Base-by-base conservation (phyloP, 2,797 vertebrate genomes). In the Halcyon leucocephala region DNA sequence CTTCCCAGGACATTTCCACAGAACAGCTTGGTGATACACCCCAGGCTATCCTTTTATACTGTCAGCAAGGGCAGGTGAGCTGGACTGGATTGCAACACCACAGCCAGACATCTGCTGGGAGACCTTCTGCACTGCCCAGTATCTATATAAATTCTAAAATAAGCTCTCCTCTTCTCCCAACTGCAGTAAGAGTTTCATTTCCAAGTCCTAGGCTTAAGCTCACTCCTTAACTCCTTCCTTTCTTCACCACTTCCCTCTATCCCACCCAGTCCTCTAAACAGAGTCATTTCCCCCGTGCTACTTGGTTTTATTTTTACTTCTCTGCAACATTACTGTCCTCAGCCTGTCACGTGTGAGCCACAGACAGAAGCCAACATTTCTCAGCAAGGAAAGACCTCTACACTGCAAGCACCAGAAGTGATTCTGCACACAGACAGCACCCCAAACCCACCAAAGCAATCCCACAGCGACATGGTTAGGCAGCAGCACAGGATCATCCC, bases 401-500 rank as follows among this genome's bases (percentile, higher is more conserved):
- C 57, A 29, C 2, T 1, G 5, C 7, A 14, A 58, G 80, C 82
- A 73, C 7, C 54, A 54, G 26, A 54, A 4, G 9, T 3, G 73
- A 51, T 12, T 25, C 54, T 20, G 55, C 3, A 61, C 22, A 24
- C 28, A 10, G 76, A 29, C 35, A 39, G 17, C 2, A 51, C 7
- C 37, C 54, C 51, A 37, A 85, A 51, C 28, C 85, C 17, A 1
- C 10, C 26, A 55, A 42, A 69, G 58, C 67, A 62, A 82, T 48
- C 52, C 89, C 76, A 22, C 1, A 0, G 57, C 2, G 1, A 44
- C 3, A 2, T 0, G 16, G 15, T 1, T 20, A 20, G 4, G 2
- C 60, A 41, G 48, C 74, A 81, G 89, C 28, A 7, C 37, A 16
- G 81, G 33, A 49, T 55, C 72, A 41, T 24, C 41, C 21, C 2